A percentile compares a stretch with the other conserved stretches of the same genome.
Evolutionary conservation across 2,113 vertebrate genomes (phyloP).

Genomic region (Laterallus jamaicensis): DNA sequence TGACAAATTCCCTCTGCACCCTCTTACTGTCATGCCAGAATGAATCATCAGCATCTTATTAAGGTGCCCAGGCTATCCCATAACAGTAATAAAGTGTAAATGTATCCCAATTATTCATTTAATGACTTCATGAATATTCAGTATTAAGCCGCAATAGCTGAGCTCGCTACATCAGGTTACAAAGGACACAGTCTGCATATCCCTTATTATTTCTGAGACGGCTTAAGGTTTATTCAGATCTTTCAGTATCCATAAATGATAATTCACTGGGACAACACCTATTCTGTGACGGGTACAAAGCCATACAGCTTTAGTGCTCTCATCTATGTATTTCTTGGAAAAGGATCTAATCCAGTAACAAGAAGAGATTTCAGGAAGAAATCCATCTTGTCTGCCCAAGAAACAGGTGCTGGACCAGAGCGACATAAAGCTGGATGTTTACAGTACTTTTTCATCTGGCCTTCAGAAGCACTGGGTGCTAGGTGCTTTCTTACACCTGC

Average conservation of each 20-base stretch:
- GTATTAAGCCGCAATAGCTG: neutral
- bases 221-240: neutral
- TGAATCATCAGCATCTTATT: conserved; percentile 69
- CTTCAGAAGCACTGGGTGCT: neutral
- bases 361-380: neutral
- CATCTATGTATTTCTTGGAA: neutral
- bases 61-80: conserved; percentile 55
- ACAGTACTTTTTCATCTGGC: neutral
- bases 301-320: neutral
- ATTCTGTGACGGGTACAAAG: neutral
- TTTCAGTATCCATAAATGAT: neutral
- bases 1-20: conserved; percentile 55
- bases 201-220: neutral
- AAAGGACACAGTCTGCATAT: conserved; percentile 13
- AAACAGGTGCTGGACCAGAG: neutral
- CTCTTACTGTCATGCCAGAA: conserved; percentile 50
- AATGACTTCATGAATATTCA: conserved; percentile 67
- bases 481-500: neutral
- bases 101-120: conserved; percentile 66
- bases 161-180: conserved; percentile 10
- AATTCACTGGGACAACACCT: neutral
- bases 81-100: conserved; percentile 64
- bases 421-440: neutral
- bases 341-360: neutral
- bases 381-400: neutral